Conservation (phyloP, 2,888 invertebrate species). For the Parnassius glacialis region DNA sequence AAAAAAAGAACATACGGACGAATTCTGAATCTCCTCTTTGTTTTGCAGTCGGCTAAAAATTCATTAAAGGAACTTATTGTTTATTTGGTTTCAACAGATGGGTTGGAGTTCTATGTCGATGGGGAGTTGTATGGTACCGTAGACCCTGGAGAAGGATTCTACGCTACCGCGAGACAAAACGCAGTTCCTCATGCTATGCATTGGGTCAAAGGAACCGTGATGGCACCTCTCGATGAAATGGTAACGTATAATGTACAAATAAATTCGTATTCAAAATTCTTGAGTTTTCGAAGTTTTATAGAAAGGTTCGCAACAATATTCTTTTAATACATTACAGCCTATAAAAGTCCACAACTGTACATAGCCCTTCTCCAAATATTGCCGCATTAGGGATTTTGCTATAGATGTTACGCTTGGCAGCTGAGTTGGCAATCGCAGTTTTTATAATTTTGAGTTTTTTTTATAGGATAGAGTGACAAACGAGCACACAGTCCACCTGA, state of each 20-base stretch:
- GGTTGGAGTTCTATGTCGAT: slow-evolving; percentile 75
- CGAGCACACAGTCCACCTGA: too few relatives aligned
- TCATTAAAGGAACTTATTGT: background rate
- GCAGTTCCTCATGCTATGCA: slow-evolving; percentile 58
- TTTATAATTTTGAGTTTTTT: too few relatives aligned
- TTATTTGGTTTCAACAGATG: slow-evolving; percentile 53
- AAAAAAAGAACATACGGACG: too few relatives aligned
- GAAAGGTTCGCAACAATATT: background rate
- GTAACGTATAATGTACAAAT: slow-evolving; percentile 38
- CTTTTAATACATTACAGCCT: too few relatives aligned
- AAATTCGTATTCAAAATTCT: background rate
- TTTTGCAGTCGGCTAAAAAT: too few relatives aligned
- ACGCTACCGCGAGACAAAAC: slow-evolving; percentile 51
- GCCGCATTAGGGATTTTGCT: too few relatives aligned
- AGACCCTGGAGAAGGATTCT: slow-evolving; percentile 69
- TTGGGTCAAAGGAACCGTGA: slow-evolving; percentile 61
- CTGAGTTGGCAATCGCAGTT: too few relatives aligned
- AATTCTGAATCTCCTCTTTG: too few relatives aligned
- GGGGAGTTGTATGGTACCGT: slow-evolving; percentile 70
- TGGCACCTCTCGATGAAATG: slow-evolving; percentile 70
- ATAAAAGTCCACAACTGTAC: too few relatives aligned
- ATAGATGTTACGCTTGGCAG: too few relatives aligned
- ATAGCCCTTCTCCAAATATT: too few relatives aligned
- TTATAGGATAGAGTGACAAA: too few relatives aligned
- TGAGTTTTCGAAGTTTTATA: background rate